These are phyloP conservation scores for Brevimyrus niger DNA, from an alignment of 2,113 vertebrate species.

Conservation along the genomic window DNA sequence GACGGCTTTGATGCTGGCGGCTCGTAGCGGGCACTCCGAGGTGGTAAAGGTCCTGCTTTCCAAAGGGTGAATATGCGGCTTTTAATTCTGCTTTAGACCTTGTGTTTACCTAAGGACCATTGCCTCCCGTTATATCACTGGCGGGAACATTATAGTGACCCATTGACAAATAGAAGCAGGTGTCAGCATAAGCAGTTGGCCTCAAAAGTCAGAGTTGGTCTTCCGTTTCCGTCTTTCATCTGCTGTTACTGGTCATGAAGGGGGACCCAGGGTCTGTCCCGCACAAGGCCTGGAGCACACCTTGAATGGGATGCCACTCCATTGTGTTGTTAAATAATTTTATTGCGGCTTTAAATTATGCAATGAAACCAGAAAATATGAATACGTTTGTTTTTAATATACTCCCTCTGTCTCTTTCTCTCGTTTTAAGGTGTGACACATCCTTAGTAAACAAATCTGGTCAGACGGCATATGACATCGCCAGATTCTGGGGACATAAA, in stretches of 20 bases:
- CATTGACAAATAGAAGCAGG: background rate
- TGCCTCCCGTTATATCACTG: background rate
- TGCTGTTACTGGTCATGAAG: background rate
- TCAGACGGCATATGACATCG: conserved; percentile 83
- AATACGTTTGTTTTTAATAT: background rate
- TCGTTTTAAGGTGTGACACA: conserved; percentile 66
- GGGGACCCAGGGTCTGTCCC: background rate
- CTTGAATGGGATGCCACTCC: background rate
- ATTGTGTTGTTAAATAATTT: background rate
- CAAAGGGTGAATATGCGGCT: conserved; percentile 61
- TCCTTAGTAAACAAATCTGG: conserved; percentile 68
- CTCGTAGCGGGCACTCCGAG: conserved; percentile 73
- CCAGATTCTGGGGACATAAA: conserved; percentile 86
- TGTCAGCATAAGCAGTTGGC: background rate
- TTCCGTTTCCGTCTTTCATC: background rate
- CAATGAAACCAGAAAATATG: background rate
- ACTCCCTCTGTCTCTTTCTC: background rate
- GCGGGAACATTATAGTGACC: background rate
- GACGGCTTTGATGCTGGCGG: conserved; percentile 84
- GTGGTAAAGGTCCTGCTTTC: conserved; percentile 65
- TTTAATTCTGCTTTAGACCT: background rate
- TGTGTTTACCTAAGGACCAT: background rate
- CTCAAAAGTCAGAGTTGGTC: background rate
- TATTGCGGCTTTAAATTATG: background rate
- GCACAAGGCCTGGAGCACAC: background rate